Percentiles rank a stretch among this genome's conserved stretches.
Evolutionary conservation across 2,797 vertebrate genomes (phyloP).

Genomic region (Acanthopagrus latus): DNA sequence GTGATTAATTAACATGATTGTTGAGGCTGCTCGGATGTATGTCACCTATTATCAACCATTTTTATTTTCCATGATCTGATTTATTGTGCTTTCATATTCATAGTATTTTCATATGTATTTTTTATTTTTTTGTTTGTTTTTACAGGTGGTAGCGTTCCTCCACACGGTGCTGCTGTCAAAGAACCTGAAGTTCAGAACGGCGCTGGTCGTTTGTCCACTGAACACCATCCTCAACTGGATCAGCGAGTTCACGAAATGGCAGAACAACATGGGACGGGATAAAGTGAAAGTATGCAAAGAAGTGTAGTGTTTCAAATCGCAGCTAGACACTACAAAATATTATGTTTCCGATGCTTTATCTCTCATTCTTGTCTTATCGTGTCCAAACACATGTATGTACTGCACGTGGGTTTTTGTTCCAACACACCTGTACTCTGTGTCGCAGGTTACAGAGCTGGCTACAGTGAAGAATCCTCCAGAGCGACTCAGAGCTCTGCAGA

Average conservation of each 20-base stretch:
- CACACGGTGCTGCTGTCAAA: conserved; percentile 92
- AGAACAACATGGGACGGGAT: conserved; percentile 88
- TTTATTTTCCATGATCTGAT: neutral
- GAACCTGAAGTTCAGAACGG: conserved; percentile 90
- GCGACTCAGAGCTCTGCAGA: conserved; percentile 88
- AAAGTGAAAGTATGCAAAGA: conserved; percentile 87
- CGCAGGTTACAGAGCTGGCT: conserved; percentile 91
- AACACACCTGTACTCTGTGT: neutral
- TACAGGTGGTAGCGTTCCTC: conserved; percentile 95
- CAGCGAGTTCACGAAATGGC: conserved; percentile 97
- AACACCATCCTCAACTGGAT: conserved; percentile 98
- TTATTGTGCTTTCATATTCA: neutral
- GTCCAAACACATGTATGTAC: neutral
- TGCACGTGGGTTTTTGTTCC: neutral
- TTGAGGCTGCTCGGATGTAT: neutral
- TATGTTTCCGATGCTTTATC: neutral
- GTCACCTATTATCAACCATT: neutral
- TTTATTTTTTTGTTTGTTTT: conserved; percentile 29
- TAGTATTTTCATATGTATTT: conserved; percentile 1
- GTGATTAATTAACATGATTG: neutral
- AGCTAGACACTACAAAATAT: neutral
- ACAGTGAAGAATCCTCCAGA: conserved; percentile 87
- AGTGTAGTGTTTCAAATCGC: neutral
- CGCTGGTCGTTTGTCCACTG: conserved; percentile 95
- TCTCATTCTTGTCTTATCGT: neutral